Base-by-base conservation (phyloP, 2,797 vertebrate species). In the Anguilla pacifica region DNA sequence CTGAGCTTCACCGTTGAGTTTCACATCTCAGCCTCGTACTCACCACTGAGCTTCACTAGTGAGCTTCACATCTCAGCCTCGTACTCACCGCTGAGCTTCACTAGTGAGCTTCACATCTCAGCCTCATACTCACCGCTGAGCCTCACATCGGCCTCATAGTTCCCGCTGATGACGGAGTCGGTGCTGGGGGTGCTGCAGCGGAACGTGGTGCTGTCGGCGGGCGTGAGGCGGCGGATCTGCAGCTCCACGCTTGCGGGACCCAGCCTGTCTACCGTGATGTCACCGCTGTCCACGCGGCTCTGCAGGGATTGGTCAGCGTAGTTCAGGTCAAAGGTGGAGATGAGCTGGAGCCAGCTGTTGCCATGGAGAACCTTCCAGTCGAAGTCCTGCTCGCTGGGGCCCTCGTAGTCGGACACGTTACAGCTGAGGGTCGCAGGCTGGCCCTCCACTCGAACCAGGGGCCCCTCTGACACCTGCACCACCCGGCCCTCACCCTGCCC, bases 361-460 rank as follows among this genome's bases (percentile, higher is more conserved):
- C 0, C 94, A 28, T 89, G 90, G 0, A 93, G 94, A 92, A 97
- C 95, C 88, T 91, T 93, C 98, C 98, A 99, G 0, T 99, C 98
- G 61, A 99, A 99, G 89, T 99, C 98, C 94, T 99, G 98, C 72
- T 99, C 98, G 0, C 89, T 92, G n/a, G 98, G 98, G 59, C 98
- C 98, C 0, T 96, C 94, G 0, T 99, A 99, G 0, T 97, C 96
- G 0, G 82, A 95, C 67, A 99, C 98, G 0, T 96, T 96, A 92
- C 98, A 99, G 64, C 95, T 95, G 88, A 99, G 96, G 87, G 95
- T 95, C 86, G 97, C 94, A 0, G 97, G 94, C 0, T 97, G 98
- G 67, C 97, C 97, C 88, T 94, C 93, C 39, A 99, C 97, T 0
- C 98, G 96, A 72, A 98, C 95, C 64, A 99, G 93, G 0, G 97